Base-by-base conservation (phyloP, 2,797 vertebrate genomes). In the Sandelia bainsii region DNA sequence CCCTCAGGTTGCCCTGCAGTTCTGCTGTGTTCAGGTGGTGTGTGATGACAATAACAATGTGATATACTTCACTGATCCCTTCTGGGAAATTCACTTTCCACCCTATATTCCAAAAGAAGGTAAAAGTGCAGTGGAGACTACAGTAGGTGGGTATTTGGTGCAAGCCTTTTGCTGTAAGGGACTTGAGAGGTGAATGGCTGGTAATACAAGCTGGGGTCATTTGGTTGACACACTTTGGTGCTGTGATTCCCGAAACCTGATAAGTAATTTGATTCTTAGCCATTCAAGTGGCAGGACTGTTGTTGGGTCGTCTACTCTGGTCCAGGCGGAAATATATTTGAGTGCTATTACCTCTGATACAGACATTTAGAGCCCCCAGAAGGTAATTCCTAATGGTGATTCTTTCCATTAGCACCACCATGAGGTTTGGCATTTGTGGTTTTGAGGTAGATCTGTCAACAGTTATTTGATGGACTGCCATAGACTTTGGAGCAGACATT, bases 71-170 rank as follows among this genome's bases (percentile, higher is more conserved):
- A 57, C 40, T 45, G 66, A 79, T 57, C 39, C 63, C 60, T 39
- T 65, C 44, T 62, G 68, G 67, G 23, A 69, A 58, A 72, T 63
- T 63, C 10, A 46, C 34, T 32, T 66, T 65, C 69, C 13, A 14
- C 40, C 23, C 20, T 61, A 32, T 58, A 40, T 32, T 29, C 20
- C 20, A 58, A 5, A 51, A 14, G 42, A 57, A 65, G 60, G n/a
- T 34, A 16, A 48, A 45, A 29, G 14, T 19, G 32, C 27, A 49
- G 20, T 22, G 49, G 39, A 19, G 39, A 32, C 19, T 44, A 19
- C 29, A 69, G n/a, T 67, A 49, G 57, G 16, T 45, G 46, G 22
- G 13, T 42, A 27, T 27, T 5, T 27, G 27, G 27, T 27, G 27
- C 3, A 4, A 57, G 39, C 11, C 17, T 44, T 10, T 51, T 49